Base-by-base conservation (phyloP, 92 coral and sea anemone genomes). In the Palythoa grandiflora region DNA sequence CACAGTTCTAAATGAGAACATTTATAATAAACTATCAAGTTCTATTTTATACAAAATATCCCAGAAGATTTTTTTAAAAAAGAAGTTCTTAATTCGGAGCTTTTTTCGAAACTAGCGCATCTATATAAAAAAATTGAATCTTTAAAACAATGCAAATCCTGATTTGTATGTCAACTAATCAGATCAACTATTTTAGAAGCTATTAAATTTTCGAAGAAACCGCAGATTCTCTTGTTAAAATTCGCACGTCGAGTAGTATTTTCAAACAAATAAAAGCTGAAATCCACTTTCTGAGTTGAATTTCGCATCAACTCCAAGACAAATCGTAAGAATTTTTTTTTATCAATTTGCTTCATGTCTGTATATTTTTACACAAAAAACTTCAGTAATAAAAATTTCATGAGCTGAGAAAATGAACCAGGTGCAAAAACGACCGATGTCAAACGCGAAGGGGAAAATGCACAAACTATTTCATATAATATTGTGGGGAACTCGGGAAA, bases 141-240 rank as follows among this genome's bases (percentile, higher is more conserved):
- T 28, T 28, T 28, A 28, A 28, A 28, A 28, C 28, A 1, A 17
- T 76, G 8, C 60, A 10, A 55, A 3, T 38, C 47, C 55, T 54
- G 83, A 63, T 54, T 55, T 38, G 9, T 5, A n/a, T 78, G 44
- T 78, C 68, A 38, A 78, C 15, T 55, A 36, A 59, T n/a, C 60
- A 40, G 20, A 50, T 48, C 47, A 44, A 13, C 59, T 57, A 40
- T 11, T 17, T 16, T n/a, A 57, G 6, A 57, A 57, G 57, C 59
- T 57, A 78, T 38, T 21, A 53, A 36, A 53, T 38, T 78, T 36
- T 35, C 6, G 38, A 9, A 2, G 16, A 44, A 54, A 38, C 38
- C 70, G 59, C 12, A 6, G 17, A 36, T 60, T 78, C 14, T 35
- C 19, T 38, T 17, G 51, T 38, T 44, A 2, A 7, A 38, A 48